Evolutionary conservation across 1,140 invertebrate species (phyloP), one percentile per base, ranked within the genome.

Genomic region (Megalopta genalis): DNA sequence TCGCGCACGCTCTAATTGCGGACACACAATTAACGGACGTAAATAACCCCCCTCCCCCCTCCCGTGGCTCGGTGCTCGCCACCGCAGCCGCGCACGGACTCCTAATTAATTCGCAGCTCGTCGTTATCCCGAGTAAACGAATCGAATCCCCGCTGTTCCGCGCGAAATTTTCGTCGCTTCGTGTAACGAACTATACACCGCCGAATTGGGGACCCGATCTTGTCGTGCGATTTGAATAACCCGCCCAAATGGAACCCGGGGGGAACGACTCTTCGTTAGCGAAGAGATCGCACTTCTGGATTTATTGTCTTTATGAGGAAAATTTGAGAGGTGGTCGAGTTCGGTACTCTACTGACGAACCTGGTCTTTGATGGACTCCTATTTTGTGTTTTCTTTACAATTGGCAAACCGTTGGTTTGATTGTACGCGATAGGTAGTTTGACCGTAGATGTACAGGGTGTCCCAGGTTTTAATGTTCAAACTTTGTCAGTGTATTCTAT

Each of bases 11-110:
- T 62, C 54, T 70, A 77, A 77, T 77, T 70, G 74, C 66, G 39
- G 74, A 21, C 49, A 49, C 74, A 52, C 74, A 62, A 77, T 77
- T 77, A 77, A 54, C 54, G 52, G n/a, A 32, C n/a, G 65, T 69
- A 68, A 76, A 76, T 46, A 69, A 39, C 12, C 64, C 18, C 12
- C 64, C 18, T 4, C 57, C 18, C 10, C 12, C 27, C 25, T 21
- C 27, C 27, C 18, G 16, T 32, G 14, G 2, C 60, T 6, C 59
- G 1, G 7, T 18, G 1, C 16, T 52, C 49, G 16, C 49, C 49
- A 21, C 42, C 14, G 49, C 18, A 16, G 9, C 21, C 32, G 12
- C 21, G 37, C 12, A 18, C 10, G 8, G 74, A 23, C 46, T 60
- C 27, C 65, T 76, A 76, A 76, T 76, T 69, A 69, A 76, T 76